These are phyloP conservation scores for Callionymus lyra DNA, from an alignment of 2,113 vertebrate genomes.

Conservation along the genomic window DNA sequence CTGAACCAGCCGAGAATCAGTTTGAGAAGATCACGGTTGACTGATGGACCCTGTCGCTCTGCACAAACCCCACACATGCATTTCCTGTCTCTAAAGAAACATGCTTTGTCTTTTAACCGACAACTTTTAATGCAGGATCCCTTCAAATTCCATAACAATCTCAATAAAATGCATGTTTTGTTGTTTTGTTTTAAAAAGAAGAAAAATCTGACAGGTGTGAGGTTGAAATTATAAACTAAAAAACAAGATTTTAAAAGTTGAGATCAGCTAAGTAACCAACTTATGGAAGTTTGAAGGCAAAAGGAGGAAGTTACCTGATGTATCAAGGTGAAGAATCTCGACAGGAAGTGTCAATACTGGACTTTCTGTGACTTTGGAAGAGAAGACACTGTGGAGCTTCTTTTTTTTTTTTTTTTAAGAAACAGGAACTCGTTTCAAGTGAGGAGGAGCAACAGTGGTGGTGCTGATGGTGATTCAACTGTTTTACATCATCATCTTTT, in stretches of 20 bases:
- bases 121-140: too few relatives aligned
- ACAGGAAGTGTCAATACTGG: background rate
- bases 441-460: conserved; percentile 38
- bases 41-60: conserved; percentile 45
- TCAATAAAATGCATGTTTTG: too few relatives aligned
- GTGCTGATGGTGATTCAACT: background rate
- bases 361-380: conserved; percentile 45
- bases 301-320: background rate
- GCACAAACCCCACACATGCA: conserved; percentile 46
- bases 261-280: too few relatives aligned
- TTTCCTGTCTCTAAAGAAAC: conserved; percentile 48
- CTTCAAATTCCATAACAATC: too few relatives aligned
- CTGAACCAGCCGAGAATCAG: background rate
- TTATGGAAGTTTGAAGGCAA: too few relatives aligned
- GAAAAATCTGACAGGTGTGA: too few relatives aligned
- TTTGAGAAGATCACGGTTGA: conserved; percentile 44
- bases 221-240: too few relatives aligned
- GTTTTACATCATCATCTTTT: too few relatives aligned
- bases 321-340: too few relatives aligned
- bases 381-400: conserved; percentile 28
- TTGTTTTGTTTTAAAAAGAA: too few relatives aligned
- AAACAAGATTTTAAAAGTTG: too few relatives aligned
- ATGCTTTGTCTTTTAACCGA: background rate
- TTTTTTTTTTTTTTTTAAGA: conserved; percentile 52
- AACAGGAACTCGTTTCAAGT: conserved; percentile 37